Conservation (phyloP, 1,140 invertebrate species). For the Bicyclus anynana region DNA sequence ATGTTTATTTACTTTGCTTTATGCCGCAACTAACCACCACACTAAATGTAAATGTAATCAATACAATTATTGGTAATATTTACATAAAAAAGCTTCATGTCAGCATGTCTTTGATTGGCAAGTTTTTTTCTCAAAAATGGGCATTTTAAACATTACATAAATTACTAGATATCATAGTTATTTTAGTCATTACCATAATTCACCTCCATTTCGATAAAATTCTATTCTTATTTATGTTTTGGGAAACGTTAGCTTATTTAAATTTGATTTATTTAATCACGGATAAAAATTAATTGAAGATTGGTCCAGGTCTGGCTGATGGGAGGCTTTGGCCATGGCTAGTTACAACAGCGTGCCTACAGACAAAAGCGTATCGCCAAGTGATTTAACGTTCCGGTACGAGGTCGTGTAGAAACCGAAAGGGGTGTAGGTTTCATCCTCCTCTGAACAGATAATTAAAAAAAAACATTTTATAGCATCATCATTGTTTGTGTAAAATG, state of each 20-base stretch:
- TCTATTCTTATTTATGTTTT: conserved; percentile 2
- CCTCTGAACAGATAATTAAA: no score
- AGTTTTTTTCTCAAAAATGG: conserved; percentile 51
- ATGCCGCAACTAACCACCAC: conserved; percentile 48
- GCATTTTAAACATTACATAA: conserved; percentile 55
- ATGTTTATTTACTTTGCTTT: conserved; percentile 21
- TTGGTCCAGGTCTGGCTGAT: no score
- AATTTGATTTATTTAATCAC: neutral
- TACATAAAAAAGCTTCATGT: conserved; percentile 37
- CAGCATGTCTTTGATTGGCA: conserved; percentile 39
- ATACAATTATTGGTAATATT: conserved; percentile 44
- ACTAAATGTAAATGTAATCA: conserved; percentile 44
- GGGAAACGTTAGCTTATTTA: conserved; percentile 8
- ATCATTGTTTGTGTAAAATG: no score
- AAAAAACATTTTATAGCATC: no score
- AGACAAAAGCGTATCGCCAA: no score
- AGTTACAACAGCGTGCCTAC: no score
- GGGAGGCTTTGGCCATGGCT: no score
- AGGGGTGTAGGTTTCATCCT: no score
- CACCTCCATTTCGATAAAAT: conserved; percentile 73
- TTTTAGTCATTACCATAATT: conserved; percentile 25
- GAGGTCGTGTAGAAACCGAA: no score
- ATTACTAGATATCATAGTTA: conserved; percentile 5
- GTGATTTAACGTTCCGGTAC: no score
- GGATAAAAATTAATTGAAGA: no score